Conservation (phyloP, 2,888 invertebrate genomes). For the Caenorhabditis virilis region DNA sequence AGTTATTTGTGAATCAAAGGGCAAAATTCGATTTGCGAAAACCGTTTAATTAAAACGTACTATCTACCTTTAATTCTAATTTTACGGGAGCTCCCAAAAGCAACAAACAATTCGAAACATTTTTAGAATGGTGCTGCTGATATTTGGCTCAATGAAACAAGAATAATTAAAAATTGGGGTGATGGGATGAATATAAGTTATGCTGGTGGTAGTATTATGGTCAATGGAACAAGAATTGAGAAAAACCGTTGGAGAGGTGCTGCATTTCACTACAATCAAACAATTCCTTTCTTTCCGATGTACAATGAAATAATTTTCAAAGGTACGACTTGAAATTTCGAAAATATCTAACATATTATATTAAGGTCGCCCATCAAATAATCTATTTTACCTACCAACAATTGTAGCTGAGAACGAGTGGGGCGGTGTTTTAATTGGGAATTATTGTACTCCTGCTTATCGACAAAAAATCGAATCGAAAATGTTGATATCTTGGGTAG, state of each 20-base stretch:
- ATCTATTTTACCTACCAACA: constrained; percentile 72
- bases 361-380: constrained; percentile 65
- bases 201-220: constrained; percentile 88
- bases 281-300: constrained; percentile 80
- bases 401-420: constrained; percentile 85
- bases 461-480: constrained; percentile 44
- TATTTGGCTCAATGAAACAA: constrained; percentile 86
- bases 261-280: constrained; percentile 87
- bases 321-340: constrained; percentile 10
- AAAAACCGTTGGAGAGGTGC: constrained; percentile 85
- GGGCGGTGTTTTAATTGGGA: constrained; percentile 87
- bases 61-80: constrained; percentile 1
- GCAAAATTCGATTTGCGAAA: no score
- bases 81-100: background rate
- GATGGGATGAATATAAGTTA: constrained; percentile 94
- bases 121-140: constrained; percentile 90
- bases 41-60: no score
- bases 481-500: constrained; percentile 65
- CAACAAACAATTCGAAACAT: constrained; percentile 66
- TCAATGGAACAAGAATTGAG: constrained; percentile 83
- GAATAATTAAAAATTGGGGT: constrained; percentile 86
- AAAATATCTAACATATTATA: background rate
- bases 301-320: constrained; percentile 81
- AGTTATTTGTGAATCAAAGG: no score
- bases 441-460: constrained; percentile 76